A percentile compares a stretch with the other conserved stretches of the same genome.
Evolutionary conservation across 2,888 invertebrate genomes (phyloP).

Genomic region (Megamerina dolium): DNA sequence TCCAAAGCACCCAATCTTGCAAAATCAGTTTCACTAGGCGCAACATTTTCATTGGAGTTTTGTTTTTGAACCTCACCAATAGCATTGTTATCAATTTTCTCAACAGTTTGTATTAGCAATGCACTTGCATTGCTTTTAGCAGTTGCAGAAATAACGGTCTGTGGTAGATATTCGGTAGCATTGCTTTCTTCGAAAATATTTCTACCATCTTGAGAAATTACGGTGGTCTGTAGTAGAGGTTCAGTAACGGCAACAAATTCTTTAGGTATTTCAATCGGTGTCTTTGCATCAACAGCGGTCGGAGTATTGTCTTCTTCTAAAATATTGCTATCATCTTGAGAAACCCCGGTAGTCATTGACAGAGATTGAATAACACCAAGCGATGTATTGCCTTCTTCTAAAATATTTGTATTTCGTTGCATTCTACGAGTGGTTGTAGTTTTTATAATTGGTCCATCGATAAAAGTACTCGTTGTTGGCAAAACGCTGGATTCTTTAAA

Average conservation of each 20-base stretch:
- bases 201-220: not conserved
- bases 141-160: constrained; percentile 25
- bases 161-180: too few relatives aligned
- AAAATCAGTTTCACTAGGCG: not conserved
- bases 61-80: constrained; percentile 28
- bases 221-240: constrained; percentile 2
- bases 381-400: constrained; percentile 35
- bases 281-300: constrained; percentile 35
- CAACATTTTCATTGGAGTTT: not conserved
- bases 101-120: constrained; percentile 3
- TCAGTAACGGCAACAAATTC: constrained; percentile 18
- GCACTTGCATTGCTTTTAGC: too few relatives aligned
- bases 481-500: constrained; percentile 23
- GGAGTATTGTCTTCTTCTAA: constrained; percentile 35
- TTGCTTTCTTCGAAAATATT: constrained; percentile 25
- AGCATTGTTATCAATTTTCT: constrained; percentile 19
- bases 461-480: constrained; percentile 23
- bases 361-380: too few relatives aligned
- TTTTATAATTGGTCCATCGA: constrained; percentile 37
- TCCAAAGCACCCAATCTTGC: not conserved
- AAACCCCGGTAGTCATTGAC: too few relatives aligned
- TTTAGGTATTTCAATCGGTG: constrained; percentile 41
- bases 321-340: constrained; percentile 38
- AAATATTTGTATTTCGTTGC: constrained; percentile 36
- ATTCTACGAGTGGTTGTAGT: constrained; percentile 46